Base-by-base conservation (phyloP, 2,113 vertebrate genomes). In the Psilopogon haemacephalus region DNA sequence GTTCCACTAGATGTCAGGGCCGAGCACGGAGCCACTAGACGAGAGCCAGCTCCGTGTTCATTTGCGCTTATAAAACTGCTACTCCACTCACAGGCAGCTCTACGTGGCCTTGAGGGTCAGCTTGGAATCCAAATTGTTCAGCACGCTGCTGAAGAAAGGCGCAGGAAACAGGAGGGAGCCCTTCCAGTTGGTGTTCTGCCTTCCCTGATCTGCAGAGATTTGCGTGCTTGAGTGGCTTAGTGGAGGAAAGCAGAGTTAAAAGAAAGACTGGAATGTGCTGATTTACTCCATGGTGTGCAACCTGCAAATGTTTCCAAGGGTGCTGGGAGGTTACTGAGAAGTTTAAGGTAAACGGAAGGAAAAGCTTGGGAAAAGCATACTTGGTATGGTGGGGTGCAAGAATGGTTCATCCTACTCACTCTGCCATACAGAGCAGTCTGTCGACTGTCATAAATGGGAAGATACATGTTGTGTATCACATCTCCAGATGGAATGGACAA, bases 1-100 rank as follows among this genome's bases (percentile, higher is more conserved):
- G 38, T 89, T 94, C 97, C 98, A 97, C 97, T 96, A 98, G 98
- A 93, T 98, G 97, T 96, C 97, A 94, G 91, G 69, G 96, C 95
- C 89, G 97, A 96, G 97, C 94, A 84, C 7, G 78, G 87, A 96
- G 63, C 24, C 32, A 60, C 38, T 44, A 12, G 60, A 21, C 75
- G 4, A 50, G 52, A 26, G 20, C 7, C 9, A 11, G 17, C 23
- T 44, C 38, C 32, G 12, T 23, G 40, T 35, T 33, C 72, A 58
- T 42, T 30, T 11, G 16, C n/a, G 27, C 46, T 28, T 33, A 69
- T 19, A 21, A 68, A 71, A 40, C 54, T 46, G 44, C 84, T 80
- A 4, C 14, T 88, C 63, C 12, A 5, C 46, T 33, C 72, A 11
- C 33, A 9, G 54, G 50, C 68, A 67, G 75, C 65, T 48, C 70